A percentile compares a stretch with the other conserved stretches of the same genome.
These are phyloP conservation scores for Drosophila funebris DNA, from an alignment of 1,140 invertebrate genomes.

Conservation along the genomic window DNA sequence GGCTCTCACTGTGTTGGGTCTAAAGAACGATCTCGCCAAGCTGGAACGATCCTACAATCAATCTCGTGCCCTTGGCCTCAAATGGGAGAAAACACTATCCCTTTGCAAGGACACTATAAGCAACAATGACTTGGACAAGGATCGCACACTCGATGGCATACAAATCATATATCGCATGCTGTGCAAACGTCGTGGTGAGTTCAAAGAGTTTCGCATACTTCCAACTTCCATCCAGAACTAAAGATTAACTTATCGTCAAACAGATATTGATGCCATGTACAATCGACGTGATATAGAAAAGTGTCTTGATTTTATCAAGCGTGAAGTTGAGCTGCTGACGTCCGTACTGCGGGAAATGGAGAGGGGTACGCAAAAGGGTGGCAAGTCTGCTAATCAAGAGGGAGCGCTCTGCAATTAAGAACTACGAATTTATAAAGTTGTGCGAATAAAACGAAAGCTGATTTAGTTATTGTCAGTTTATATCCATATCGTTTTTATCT, in stretches of 20 bases:
- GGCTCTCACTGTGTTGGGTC: conserved; percentile 62
- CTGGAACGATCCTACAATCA: conserved; percentile 67
- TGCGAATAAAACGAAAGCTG: not conserved
- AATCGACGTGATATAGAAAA: conserved; percentile 43
- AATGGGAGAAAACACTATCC: conserved; percentile 69
- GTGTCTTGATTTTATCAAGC: conserved; percentile 42
- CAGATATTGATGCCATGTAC: conserved; percentile 38
- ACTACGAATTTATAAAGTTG: not conserved
- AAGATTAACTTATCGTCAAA: not conserved
- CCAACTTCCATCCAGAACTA: no score
- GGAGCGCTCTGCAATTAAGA: conserved; percentile 4
- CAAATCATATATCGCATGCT: conserved; percentile 56
- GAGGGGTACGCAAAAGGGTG: not conserved
- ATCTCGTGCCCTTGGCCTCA: conserved; percentile 52
- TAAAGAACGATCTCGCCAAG: conserved; percentile 70
- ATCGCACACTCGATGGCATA: conserved; percentile 62
- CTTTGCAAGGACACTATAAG: conserved; percentile 57
- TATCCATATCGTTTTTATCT: no score
- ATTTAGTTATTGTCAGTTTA: not conserved
- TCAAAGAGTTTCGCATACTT: not conserved
- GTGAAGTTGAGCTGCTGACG: conserved; percentile 37
- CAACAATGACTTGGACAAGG: conserved; percentile 53
- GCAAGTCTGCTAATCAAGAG: conserved; percentile 13
- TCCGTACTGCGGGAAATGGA: conserved; percentile 44
- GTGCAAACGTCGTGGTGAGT: conserved; percentile 62